Percentiles rank a stretch among this genome's conserved stretches.
Evolutionary conservation across 2,888 invertebrate species (phyloP).

Genomic region (Diarsia brunnea): DNA sequence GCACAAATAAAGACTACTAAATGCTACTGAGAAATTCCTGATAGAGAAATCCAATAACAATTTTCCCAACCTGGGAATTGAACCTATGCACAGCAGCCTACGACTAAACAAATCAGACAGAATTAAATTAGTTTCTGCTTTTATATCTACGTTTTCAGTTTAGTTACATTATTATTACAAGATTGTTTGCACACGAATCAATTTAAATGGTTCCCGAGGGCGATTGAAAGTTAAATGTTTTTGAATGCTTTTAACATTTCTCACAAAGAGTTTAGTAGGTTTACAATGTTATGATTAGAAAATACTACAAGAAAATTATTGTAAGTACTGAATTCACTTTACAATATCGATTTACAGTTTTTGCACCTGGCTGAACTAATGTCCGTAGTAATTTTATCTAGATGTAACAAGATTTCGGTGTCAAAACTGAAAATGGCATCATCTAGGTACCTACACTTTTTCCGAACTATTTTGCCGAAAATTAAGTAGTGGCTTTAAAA

Average conservation of each 20-base stretch:
- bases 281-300: neutral
- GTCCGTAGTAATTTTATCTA: neutral
- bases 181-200: slow-evolving; percentile 51
- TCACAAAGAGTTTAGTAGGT: neutral
- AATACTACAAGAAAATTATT: neutral
- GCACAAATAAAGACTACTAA: too few species aligned
- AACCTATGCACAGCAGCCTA: too few species aligned
- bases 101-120: too few species aligned
- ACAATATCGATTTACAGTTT: neutral
- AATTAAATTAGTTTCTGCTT: slow-evolving; percentile 20
- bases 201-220: slow-evolving; percentile 27
- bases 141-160: slow-evolving; percentile 11
- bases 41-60: too few species aligned
- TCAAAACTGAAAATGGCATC: neutral
- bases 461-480: neutral
- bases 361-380: slow-evolving; percentile 7
- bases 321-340: slow-evolving; percentile 28
- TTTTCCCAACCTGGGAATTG: too few species aligned
- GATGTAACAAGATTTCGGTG: neutral
- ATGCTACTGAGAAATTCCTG: too few species aligned
- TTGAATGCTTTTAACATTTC: slow-evolving; percentile 35
- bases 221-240: slow-evolving; percentile 39
- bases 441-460: neutral
- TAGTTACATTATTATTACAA: slow-evolving; percentile 50
- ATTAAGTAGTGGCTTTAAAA: neutral